phyloP scores from a whole-genome alignment of 2,797 vertebrate genomes.

The Echiichthys vipera region DNA sequence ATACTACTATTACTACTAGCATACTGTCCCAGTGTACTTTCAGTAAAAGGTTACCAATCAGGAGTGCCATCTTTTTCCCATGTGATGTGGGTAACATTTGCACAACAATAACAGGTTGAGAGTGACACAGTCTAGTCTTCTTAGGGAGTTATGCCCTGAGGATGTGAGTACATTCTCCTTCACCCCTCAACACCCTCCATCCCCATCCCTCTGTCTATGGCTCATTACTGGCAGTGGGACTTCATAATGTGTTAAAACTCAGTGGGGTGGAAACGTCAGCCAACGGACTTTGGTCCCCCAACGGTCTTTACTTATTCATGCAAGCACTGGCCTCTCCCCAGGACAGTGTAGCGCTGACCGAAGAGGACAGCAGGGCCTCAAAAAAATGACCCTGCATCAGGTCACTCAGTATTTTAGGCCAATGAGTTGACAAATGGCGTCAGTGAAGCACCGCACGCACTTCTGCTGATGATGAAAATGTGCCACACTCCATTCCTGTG shows the following conservation, averaged over 20 bases:
- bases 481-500: slow-evolving; percentile 8
- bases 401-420: slow-evolving; percentile 69
- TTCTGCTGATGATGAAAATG: slow-evolving; percentile 47
- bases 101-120: slow-evolving; percentile 71
- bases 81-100: slow-evolving; percentile 46
- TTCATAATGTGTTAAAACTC: slow-evolving; percentile 84
- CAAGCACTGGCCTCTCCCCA: slow-evolving; percentile 74
- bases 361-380: slow-evolving; percentile 64
- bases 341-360: slow-evolving; percentile 73
- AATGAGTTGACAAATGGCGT: slow-evolving; percentile 58
- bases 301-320: slow-evolving; percentile 84
- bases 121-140: slow-evolving; percentile 48
- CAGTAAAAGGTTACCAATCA: slow-evolving; percentile 30
- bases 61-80: slow-evolving; percentile 16
- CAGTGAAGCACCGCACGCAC: slow-evolving; percentile 16
- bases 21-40: not conserved
- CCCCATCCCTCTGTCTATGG: slow-evolving; percentile 58
- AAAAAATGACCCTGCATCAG: slow-evolving; percentile 64
- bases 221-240: slow-evolving; percentile 78
- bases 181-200: slow-evolving; percentile 21
- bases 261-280: slow-evolving; percentile 80
- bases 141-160: slow-evolving; percentile 50
- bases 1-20: too few species aligned
- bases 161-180: slow-evolving; percentile 49
- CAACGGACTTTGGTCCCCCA: slow-evolving; percentile 79